These are phyloP conservation scores for Tribolium madens DNA, from an alignment of 1,140 invertebrate genomes.

Conservation along the genomic window DNA sequence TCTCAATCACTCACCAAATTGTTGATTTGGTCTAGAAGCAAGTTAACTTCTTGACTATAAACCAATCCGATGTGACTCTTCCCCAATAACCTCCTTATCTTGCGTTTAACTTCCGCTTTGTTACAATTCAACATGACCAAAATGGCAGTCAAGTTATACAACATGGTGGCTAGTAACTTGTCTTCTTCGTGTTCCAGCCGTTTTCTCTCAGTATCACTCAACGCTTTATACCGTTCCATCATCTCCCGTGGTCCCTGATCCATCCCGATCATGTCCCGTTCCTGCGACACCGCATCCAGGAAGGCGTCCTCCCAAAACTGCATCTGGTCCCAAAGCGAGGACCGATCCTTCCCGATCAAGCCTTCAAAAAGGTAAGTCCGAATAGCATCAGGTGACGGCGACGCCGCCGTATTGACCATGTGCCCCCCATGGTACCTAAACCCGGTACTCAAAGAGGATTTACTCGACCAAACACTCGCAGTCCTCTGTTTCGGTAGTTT, in stretches of 20 bases:
- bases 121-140: constrained; percentile 95
- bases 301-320: constrained; percentile 99
- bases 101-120: constrained; percentile 88
- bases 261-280: constrained; percentile 99
- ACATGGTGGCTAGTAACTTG: constrained; percentile 91
- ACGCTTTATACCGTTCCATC: constrained; percentile 97
- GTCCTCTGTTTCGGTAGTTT: constrained; percentile 80
- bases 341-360: constrained; percentile 74
- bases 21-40: constrained; percentile 94
- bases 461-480: constrained; percentile 93
- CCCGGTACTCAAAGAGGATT: constrained; percentile 89
- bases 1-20: constrained; percentile 81
- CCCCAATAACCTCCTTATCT: constrained; percentile 92
- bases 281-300: constrained; percentile 98
- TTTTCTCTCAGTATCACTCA: constrained; percentile 95
- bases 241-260: constrained; percentile 99
- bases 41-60: constrained; percentile 97
- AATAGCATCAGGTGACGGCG: constrained; percentile 86
- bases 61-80: constrained; percentile 98
- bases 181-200: constrained; percentile 98
- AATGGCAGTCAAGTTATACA: constrained; percentile 97
- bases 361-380: constrained; percentile 95
- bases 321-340: constrained; percentile 98
- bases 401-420: constrained; percentile 83
- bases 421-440: constrained; percentile 91